Conservation (phyloP, 2,113 vertebrate species). For the Crotalus horridus region DNA sequence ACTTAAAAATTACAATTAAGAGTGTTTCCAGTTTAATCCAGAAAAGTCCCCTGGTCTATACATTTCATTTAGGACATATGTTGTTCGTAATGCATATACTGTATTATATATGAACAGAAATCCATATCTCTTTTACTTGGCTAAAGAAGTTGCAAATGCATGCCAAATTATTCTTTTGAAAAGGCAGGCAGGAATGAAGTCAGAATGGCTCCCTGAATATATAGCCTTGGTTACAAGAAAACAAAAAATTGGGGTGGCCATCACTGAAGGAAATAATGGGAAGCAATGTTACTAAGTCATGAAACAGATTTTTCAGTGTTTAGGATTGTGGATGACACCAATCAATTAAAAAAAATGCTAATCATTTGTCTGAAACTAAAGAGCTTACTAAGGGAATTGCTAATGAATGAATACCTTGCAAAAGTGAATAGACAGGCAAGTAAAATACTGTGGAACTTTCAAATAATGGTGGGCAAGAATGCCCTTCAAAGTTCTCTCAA, state of each 20-base stretch:
- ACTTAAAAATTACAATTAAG: background rate
- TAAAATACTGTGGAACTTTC: background rate
- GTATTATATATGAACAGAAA: slow-evolving; percentile 47
- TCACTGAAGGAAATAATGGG: slow-evolving; percentile 39
- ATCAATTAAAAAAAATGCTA: slow-evolving; percentile 46
- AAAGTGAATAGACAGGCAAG: slow-evolving; percentile 21
- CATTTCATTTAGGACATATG: slow-evolving; percentile 55
- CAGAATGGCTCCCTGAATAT: slow-evolving; percentile 35
- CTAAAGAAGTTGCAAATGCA: slow-evolving; percentile 49
- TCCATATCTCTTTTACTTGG: slow-evolving; percentile 46
- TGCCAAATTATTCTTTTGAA: slow-evolving; percentile 14
- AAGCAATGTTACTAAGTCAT: slow-evolving; percentile 11
- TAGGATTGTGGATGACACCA: slow-evolving; percentile 41
- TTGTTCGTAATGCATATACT: slow-evolving; percentile 50
- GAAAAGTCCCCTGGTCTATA: background rate
- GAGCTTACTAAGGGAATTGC: slow-evolving; percentile 43
- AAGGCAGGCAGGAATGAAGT: slow-evolving; percentile 24
- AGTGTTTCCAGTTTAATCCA: background rate
- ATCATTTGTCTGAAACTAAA: slow-evolving; percentile 47
- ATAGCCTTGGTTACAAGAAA: slow-evolving; percentile 20
- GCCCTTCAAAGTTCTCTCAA: background rate
- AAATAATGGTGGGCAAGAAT: background rate
- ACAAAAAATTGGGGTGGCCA: background rate
- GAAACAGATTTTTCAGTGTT: slow-evolving; percentile 32
- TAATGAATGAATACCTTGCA: slow-evolving; percentile 21